Evolutionary conservation across 2,797 vertebrate genomes (phyloP).

Genomic region (Acomys russatus): DNA sequence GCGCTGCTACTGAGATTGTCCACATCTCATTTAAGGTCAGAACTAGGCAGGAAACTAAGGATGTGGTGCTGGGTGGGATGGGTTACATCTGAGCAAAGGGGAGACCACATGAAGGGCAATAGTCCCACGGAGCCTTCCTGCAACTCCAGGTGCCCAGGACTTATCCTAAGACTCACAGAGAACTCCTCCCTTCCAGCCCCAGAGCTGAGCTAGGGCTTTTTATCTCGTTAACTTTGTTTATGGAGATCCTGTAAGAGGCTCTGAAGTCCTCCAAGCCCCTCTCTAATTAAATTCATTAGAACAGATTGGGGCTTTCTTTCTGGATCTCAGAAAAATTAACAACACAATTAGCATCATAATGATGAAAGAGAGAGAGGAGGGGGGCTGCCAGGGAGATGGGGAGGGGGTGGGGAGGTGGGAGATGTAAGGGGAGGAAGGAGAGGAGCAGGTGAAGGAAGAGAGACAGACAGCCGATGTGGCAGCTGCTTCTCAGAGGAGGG

Average conservation of each 20-base stretch:
- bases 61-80: neutral
- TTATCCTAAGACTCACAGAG: neutral
- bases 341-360: constrained; percentile 81
- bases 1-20: neutral
- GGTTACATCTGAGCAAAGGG: neutral
- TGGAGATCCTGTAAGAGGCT: constrained; percentile 86
- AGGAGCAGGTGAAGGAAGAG: constrained; percentile 75
- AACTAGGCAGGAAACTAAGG: neutral
- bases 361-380: constrained; percentile 58
- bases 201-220: constrained; percentile 62
- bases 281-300: constrained; percentile 89
- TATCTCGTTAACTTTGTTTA: constrained; percentile 87
- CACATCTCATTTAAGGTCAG: neutral
- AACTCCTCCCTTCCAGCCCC: constrained; percentile 35
- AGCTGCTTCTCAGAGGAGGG: constrained; percentile 74
- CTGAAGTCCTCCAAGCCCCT: constrained; percentile 85
- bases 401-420: neutral
- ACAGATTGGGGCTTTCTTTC: constrained; percentile 86
- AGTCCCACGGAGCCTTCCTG: neutral
- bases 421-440: neutral
- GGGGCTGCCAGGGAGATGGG: constrained; percentile 68
- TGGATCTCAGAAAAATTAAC: constrained; percentile 79
- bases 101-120: no score
- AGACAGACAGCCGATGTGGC: constrained; percentile 73
- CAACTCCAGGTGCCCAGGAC: neutral